Percentiles rank a stretch among this genome's conserved stretches.
phyloP scores from a whole-genome alignment of 92 coral and sea anemone species.

The Phenganax marumi region DNA sequence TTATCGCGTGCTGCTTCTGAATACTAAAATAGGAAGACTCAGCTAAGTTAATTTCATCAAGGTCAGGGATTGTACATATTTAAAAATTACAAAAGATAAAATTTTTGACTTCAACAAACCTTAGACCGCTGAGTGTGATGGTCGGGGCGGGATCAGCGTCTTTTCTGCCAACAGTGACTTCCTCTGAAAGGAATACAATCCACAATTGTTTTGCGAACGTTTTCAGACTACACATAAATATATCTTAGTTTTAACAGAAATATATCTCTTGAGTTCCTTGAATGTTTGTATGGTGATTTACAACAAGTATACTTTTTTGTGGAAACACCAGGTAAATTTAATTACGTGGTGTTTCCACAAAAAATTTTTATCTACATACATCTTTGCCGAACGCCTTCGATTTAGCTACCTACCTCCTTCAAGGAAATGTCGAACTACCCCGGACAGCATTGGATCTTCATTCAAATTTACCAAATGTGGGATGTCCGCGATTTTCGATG shows the following conservation, averaged over 20 bases:
- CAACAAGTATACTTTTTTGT: too few relatives aligned
- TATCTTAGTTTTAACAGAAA: background rate
- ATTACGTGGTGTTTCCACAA: too few relatives aligned
- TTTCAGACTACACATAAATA: background rate
- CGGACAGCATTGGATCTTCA: constrained; percentile 88
- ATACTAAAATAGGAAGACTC: constrained; percentile 59
- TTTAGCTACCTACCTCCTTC: constrained; percentile 65
- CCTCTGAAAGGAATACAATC: constrained; percentile 48
- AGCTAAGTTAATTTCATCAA: too few relatives aligned
- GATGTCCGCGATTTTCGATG: constrained; percentile 34
- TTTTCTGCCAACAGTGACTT: constrained; percentile 81
- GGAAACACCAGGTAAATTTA: too few relatives aligned
- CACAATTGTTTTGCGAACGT: background rate
- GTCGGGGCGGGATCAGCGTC: constrained; percentile 80
- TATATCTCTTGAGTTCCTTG: too few relatives aligned
- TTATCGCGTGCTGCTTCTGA: constrained; percentile 90
- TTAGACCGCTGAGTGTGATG: constrained; percentile 76
- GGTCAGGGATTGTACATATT: too few relatives aligned
- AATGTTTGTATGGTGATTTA: too few relatives aligned
- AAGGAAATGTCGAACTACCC: constrained; percentile 83
- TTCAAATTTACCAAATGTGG: constrained; percentile 87
- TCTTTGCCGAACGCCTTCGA: background rate
- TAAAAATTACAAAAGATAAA: background rate
- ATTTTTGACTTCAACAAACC: constrained; percentile 49
- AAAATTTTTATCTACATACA: background rate